These are phyloP conservation scores for Sussaba pulchella DNA, from an alignment of 2,888 invertebrate genomes.

Conservation along the genomic window DNA sequence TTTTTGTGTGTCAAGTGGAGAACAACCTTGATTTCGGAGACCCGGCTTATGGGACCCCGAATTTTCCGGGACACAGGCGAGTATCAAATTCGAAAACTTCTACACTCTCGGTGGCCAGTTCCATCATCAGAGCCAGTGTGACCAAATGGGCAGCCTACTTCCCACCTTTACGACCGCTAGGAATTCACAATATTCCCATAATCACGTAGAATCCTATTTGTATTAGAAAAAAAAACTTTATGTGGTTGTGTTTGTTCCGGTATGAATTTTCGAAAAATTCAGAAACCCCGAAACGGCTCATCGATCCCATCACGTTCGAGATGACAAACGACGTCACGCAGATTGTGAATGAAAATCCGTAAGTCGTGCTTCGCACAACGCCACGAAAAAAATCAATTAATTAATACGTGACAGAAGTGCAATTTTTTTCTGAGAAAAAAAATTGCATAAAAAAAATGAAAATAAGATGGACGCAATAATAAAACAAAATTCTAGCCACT, in stretches of 20 bases:
- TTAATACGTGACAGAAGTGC: conserved; percentile 4
- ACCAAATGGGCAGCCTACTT: too few relatives aligned
- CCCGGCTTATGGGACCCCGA: conserved; percentile 42
- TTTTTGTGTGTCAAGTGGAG: conserved; percentile 57
- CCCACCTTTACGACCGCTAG: too few relatives aligned
- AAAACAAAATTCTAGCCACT: not conserved
- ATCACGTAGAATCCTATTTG: too few relatives aligned
- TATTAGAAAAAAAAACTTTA: too few relatives aligned
- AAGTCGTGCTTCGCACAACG: conserved; percentile 12
- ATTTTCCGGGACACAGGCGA: not conserved
- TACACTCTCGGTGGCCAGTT: conserved; percentile 13
- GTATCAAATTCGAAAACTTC: too few relatives aligned
- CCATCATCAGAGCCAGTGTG: not conserved
- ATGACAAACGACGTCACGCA: conserved; percentile 54
- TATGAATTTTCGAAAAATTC: too few relatives aligned
- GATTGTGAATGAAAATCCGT: conserved; percentile 41
- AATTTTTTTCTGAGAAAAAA: too few relatives aligned
- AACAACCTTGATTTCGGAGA: conserved; percentile 55
- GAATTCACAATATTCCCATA: too few relatives aligned
- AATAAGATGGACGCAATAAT: conserved; percentile 22
- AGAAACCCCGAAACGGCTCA: too few relatives aligned
- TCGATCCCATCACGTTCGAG: conserved; percentile 59
- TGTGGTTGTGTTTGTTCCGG: too few relatives aligned
- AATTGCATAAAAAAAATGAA: conserved; percentile 5
- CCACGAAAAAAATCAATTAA: not conserved